These are phyloP conservation scores for Euwallacea similis DNA, from an alignment of 1,140 invertebrate genomes.

Conservation along the genomic window DNA sequence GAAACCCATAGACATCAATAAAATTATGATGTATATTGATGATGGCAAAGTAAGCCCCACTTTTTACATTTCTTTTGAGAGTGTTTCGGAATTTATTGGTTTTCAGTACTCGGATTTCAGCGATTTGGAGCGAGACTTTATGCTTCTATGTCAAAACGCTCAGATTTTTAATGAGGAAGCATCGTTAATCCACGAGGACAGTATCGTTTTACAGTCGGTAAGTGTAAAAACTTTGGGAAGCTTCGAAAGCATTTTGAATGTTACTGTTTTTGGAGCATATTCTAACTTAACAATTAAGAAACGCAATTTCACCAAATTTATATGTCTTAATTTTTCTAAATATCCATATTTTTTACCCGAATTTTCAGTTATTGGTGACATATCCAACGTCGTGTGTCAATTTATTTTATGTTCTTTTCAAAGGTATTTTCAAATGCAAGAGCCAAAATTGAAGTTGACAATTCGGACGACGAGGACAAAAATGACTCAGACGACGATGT, in stretches of 20 bases:
- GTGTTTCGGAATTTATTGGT: not conserved
- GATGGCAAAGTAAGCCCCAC: slow-evolving; percentile 69
- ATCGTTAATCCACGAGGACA: slow-evolving; percentile 94
- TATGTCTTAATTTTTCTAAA: too few relatives aligned
- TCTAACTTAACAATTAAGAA: too few relatives aligned
- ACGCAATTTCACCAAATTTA: too few relatives aligned
- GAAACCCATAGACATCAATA: slow-evolving; percentile 94
- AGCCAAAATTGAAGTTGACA: slow-evolving; percentile 68
- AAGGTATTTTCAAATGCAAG: slow-evolving; percentile 74
- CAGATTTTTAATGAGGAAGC: slow-evolving; percentile 97
- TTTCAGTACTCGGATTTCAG: slow-evolving; percentile 74
- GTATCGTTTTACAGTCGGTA: slow-evolving; percentile 83
- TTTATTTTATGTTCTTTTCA: not conserved
- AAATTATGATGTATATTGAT: slow-evolving; percentile 83
- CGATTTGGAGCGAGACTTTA: slow-evolving; percentile 91
- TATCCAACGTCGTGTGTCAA: too few relatives aligned
- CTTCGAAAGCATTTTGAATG: too few relatives aligned
- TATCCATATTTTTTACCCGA: too few relatives aligned
- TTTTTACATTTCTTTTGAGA: not conserved
- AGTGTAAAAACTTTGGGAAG: not conserved
- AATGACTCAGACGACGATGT: slow-evolving; percentile 51
- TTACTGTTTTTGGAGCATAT: too few relatives aligned
- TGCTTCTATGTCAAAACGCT: slow-evolving; percentile 93
- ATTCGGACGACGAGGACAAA: slow-evolving; percentile 54
- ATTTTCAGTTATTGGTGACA: too few relatives aligned